phyloP scores from a whole-genome alignment of 2,888 invertebrate genomes.

The Gortyna flavago region DNA sequence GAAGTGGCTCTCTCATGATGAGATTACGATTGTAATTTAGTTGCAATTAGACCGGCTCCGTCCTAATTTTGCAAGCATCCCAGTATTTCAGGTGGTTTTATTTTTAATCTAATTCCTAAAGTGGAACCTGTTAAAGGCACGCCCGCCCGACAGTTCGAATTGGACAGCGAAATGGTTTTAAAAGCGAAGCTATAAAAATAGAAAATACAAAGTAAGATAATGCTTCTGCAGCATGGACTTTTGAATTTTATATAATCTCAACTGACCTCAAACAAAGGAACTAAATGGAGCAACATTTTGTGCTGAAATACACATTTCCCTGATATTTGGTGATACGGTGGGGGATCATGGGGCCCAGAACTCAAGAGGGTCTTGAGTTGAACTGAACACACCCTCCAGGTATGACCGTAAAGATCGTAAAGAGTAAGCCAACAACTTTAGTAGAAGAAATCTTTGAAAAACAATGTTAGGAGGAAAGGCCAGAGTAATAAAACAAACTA shows the following conservation, averaged over 20 bases:
- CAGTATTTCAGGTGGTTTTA: slow-evolving; percentile 54
- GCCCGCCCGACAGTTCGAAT: slow-evolving; percentile 52
- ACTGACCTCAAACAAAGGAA: slow-evolving; percentile 45
- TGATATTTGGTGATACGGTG: slow-evolving; percentile 48
- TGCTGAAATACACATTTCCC: slow-evolving; percentile 37
- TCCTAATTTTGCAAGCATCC: slow-evolving; percentile 53
- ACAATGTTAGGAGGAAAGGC: slow-evolving; percentile 46
- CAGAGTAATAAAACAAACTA: slow-evolving; percentile 40
- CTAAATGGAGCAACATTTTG: slow-evolving; percentile 19
- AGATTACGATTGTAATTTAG: slow-evolving; percentile 58
- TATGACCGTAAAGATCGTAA: slow-evolving; percentile 29
- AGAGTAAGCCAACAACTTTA: slow-evolving; percentile 25
- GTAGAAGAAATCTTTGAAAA: slow-evolving; percentile 47
- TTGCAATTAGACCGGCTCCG: slow-evolving; percentile 47
- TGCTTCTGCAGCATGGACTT: slow-evolving; percentile 23
- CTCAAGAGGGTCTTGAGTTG: not conserved
- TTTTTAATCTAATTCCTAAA: slow-evolving; percentile 57
- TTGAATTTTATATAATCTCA: slow-evolving; percentile 38
- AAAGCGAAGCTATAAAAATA: slow-evolving; percentile 50
- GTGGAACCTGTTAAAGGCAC: slow-evolving; percentile 46
- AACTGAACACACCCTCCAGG: slow-evolving; percentile 20
- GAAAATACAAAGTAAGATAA: slow-evolving; percentile 44
- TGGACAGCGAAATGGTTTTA: slow-evolving; percentile 63
- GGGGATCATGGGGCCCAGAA: slow-evolving; percentile 46
- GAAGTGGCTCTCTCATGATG: slow-evolving; percentile 59